Percentiles rank a stretch among this genome's conserved stretches.
phyloP scores from a whole-genome alignment of 2,797 vertebrate genomes.

The Macroramphosus scolopax region DNA sequence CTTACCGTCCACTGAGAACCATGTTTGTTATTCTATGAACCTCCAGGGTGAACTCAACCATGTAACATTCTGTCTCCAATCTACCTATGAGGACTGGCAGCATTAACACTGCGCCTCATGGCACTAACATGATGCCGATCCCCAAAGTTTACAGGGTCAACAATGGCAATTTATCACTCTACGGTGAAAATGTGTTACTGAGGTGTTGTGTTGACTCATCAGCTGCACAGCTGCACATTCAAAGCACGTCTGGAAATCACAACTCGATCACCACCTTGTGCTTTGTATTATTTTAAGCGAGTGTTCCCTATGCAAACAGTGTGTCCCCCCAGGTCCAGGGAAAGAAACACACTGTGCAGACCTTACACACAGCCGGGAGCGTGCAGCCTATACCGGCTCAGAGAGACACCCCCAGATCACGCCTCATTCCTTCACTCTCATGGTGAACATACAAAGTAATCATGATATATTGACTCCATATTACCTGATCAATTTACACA shows the following conservation, averaged over 20 bases:
- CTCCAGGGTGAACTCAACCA: too few relatives aligned
- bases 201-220: conserved; percentile 41
- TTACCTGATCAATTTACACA: too few relatives aligned
- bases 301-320: conserved; percentile 38
- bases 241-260: conserved; percentile 24
- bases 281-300: conserved; percentile 30
- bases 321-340: conserved; percentile 24
- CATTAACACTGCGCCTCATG: conserved; percentile 26
- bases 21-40: conserved; percentile 45
- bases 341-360: conserved; percentile 29
- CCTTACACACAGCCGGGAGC: too few relatives aligned
- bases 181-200: conserved; percentile 23
- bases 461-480: too few relatives aligned
- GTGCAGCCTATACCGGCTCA: conserved; percentile 27
- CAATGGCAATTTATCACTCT: conserved; percentile 38
- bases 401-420: conserved; percentile 8
- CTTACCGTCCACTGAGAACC: conserved; percentile 29
- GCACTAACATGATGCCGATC: conserved; percentile 55
- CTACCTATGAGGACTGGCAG: conserved; percentile 31
- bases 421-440: too few relatives aligned
- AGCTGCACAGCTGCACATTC: conserved; percentile 32
- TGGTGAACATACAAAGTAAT: too few relatives aligned
- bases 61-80: too few relatives aligned
- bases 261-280: conserved; percentile 20
- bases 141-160: conserved; percentile 41